Percentiles rank a stretch among this genome's conserved stretches.
Conservation (phyloP, 2,797 vertebrate species). For the Catostomus latipinnis region DNA sequence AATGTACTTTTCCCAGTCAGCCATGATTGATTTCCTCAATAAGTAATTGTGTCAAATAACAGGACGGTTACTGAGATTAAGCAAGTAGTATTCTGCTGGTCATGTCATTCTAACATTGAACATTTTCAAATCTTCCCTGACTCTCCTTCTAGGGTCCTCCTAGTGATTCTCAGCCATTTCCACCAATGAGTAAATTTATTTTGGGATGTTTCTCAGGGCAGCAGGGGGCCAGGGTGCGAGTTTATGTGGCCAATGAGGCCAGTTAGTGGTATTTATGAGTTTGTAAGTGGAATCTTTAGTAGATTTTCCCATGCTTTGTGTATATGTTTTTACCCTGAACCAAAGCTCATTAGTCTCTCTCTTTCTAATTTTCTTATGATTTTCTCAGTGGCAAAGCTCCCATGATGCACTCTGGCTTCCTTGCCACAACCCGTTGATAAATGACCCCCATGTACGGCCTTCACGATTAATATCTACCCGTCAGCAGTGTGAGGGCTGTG, state of each 20-base stretch:
- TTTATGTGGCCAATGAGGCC: slow-evolving; percentile 47
- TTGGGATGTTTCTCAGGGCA: slow-evolving; percentile 47
- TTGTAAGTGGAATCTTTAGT: neutral
- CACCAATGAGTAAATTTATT: slow-evolving; percentile 35
- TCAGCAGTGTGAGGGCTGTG: slow-evolving; percentile 60
- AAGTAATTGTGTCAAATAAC: too few species aligned
- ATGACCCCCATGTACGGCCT: slow-evolving; percentile 61
- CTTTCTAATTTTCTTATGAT: neutral
- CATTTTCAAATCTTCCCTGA: too few species aligned
- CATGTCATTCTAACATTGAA: too few species aligned
- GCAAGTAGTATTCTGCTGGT: too few species aligned
- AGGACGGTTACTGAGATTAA: too few species aligned
- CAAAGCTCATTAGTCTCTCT: slow-evolving; percentile 27
- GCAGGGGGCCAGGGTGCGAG: slow-evolving; percentile 23
- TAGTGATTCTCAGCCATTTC: too few species aligned
- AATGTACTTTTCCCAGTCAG: too few species aligned
- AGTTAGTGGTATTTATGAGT: slow-evolving; percentile 37
- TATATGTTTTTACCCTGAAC: slow-evolving; percentile 21
- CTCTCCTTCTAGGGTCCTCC: too few species aligned
- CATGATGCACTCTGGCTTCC: slow-evolving; percentile 50
- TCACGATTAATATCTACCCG: slow-evolving; percentile 62
- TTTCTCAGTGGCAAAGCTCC: slow-evolving; percentile 45
- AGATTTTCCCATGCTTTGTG: slow-evolving; percentile 6
- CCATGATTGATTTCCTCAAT: too few species aligned
- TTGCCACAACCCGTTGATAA: slow-evolving; percentile 60